A percentile compares a stretch with the other conserved stretches of the same genome.
phyloP scores from a whole-genome alignment of 2,113 vertebrate genomes.

The Thalassarche chlororhynchos region DNA sequence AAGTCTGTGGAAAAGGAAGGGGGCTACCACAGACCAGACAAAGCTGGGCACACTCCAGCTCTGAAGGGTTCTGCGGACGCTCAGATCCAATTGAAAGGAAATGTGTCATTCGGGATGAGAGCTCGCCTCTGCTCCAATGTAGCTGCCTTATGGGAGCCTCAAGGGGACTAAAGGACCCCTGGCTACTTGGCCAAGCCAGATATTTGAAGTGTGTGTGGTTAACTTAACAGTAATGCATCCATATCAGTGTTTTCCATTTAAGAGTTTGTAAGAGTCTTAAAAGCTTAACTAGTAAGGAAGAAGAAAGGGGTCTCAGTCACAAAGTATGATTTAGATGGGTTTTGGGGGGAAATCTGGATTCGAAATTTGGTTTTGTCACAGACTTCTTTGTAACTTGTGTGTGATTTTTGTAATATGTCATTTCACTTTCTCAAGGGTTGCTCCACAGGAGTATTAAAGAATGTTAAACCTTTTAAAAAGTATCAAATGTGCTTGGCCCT shows the following conservation, averaged over 20 bases:
- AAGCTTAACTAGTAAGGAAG: not conserved
- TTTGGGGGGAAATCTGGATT: not conserved
- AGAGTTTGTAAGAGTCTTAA: not conserved
- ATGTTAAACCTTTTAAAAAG: not conserved
- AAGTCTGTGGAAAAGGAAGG: not conserved
- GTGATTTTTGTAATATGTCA: not conserved
- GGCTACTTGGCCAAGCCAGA: not conserved
- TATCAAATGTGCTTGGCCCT: fast-evolving
- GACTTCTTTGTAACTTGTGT: not conserved
- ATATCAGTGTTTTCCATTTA: not conserved
- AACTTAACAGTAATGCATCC: not conserved
- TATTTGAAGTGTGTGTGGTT: not conserved
- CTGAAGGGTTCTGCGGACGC: not conserved
- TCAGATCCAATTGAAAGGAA: not conserved
- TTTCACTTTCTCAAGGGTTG: not conserved
- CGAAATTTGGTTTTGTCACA: not conserved
- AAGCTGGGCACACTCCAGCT: fast-evolving
- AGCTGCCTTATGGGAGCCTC: not conserved
- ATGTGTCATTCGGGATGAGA: not conserved
- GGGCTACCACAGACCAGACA: not conserved
- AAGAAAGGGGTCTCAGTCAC: not conserved
- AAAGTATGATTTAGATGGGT: not conserved
- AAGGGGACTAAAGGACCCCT: not conserved
- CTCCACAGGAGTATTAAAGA: not conserved
- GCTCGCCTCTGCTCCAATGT: not conserved